phyloP scores from a whole-genome alignment of 2,797 vertebrate genomes.

The Pantherophis vulpinus region DNA sequence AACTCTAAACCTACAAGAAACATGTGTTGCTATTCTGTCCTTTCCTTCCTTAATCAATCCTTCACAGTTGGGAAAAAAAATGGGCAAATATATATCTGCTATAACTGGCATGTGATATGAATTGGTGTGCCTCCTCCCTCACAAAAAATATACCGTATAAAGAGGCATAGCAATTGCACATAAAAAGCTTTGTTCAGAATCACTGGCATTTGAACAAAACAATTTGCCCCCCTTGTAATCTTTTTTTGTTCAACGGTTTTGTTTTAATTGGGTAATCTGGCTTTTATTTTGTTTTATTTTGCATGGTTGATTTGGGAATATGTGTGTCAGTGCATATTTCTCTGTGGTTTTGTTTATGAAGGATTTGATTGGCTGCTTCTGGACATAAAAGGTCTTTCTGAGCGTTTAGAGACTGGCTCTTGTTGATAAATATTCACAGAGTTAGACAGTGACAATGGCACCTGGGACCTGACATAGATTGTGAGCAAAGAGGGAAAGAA shows the following conservation, averaged over 20 bases:
- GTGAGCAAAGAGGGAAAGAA: not conserved
- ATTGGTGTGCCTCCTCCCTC: not conserved
- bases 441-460: conserved; percentile 9
- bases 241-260: not conserved
- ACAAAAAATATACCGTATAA: not conserved
- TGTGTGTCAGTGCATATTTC: not conserved
- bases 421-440: conserved; percentile 6
- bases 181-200: not conserved
- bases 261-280: not conserved
- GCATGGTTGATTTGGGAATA: not conserved
- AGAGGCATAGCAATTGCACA: not conserved
- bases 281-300: not conserved
- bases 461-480: conserved; percentile 22
- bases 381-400: conserved; percentile 11
- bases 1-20: not conserved
- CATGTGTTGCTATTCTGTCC: not conserved
- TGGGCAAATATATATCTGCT: not conserved
- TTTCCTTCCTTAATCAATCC: not conserved
- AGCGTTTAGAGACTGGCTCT: not conserved
- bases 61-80: not conserved
- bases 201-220: not conserved
- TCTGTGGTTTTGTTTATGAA: not conserved
- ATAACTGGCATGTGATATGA: not conserved
- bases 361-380: not conserved
- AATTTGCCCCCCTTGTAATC: not conserved